Evolutionary conservation across 2,113 vertebrate genomes (phyloP), one percentile per base, ranked within the genome.

Genomic region (Cryptoleucopteryx plumbea): DNA sequence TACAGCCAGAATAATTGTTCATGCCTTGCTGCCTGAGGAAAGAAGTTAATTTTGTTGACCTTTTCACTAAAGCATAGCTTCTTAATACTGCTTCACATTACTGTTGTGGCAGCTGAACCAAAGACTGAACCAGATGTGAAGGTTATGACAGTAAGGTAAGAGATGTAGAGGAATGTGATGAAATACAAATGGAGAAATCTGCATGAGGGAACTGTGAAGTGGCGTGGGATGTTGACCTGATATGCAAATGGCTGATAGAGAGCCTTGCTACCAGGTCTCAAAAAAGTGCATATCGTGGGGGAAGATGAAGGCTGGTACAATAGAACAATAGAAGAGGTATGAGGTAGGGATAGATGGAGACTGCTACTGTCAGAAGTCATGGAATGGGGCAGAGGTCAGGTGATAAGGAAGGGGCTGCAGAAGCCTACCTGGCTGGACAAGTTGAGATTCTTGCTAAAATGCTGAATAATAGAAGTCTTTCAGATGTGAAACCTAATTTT

Each of bases 211-310:
- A 10, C 13, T 14, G 26, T 70, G 22, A 63, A 50, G 43, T 0
- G 0, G 52, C 0, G 2, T 85, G 56, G 65, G 73, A 63, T 85
- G 50, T 70, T 4, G 43, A 22, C 55, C 45, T 67, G 73, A 32
- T 79, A 61, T 4, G 40, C 70, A 83, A 43, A 55, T 31, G 34
- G n/a, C 38, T 82, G 78, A 45, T 5, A 62, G 40, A 58, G 45
- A 43, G 32, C 29, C 59, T 78, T 82, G 82, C 53, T 79, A 6
- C 55, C 53, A 26, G 29, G 21, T 82, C 55, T 77, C 47, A 25
- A 27, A 68, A 38, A 47, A 72, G 31, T 34, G 16, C 6, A 1
- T 43, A 6, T 36, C 0, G 0, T 62, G 58, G 58, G 67, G 7
- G 8, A 31, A 58, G 75, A 19, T 56, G 75, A 66, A 71, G 32